Conservation (phyloP, 2,888 invertebrate species). For the Idaea dimidiata region DNA sequence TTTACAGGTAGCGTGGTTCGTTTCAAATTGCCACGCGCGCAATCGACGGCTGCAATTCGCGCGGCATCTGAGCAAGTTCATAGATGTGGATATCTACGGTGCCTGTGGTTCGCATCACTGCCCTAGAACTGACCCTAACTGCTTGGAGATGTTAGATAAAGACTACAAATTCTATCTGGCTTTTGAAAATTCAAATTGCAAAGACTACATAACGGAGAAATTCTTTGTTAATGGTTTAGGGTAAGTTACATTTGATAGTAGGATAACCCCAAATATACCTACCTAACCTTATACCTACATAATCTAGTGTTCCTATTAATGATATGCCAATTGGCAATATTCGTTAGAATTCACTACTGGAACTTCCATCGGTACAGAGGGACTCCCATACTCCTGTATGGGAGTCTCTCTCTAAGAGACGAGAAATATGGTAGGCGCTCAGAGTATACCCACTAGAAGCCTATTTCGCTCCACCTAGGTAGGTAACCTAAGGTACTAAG, state of each 20-base stretch:
- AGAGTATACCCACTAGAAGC: too few relatives aligned
- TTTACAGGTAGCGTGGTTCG: constrained; percentile 95
- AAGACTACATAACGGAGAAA: constrained; percentile 97
- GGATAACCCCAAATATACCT: too few relatives aligned
- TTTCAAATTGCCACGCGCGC: constrained; percentile 96
- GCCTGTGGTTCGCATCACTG: constrained; percentile 93
- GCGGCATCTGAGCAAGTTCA: constrained; percentile 90
- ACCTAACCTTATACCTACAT: too few relatives aligned
- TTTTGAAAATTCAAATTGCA: constrained; percentile 98
- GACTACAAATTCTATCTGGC: constrained; percentile 98
- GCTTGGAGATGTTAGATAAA: constrained; percentile 93
- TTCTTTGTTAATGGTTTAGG: constrained; percentile 96
- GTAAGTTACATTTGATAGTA: constrained; percentile 71
- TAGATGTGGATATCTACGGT: constrained; percentile 95
- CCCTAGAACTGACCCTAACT: constrained; percentile 90
- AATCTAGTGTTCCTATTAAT: too few relatives aligned
- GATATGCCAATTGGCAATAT: too few relatives aligned
- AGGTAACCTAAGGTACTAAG: too few relatives aligned
- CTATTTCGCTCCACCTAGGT: too few relatives aligned
- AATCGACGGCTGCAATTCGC: constrained; percentile 95
- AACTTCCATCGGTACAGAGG: too few relatives aligned
- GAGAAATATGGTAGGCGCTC: too few relatives aligned
- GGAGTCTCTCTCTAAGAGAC: too few relatives aligned
- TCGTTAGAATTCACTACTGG: too few relatives aligned
- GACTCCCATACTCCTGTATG: too few relatives aligned